A percentile compares a stretch with the other conserved stretches of the same genome.
phyloP scores from a whole-genome alignment of 92 coral and sea anemone genomes.

The Palythoa caribaeorum region DNA sequence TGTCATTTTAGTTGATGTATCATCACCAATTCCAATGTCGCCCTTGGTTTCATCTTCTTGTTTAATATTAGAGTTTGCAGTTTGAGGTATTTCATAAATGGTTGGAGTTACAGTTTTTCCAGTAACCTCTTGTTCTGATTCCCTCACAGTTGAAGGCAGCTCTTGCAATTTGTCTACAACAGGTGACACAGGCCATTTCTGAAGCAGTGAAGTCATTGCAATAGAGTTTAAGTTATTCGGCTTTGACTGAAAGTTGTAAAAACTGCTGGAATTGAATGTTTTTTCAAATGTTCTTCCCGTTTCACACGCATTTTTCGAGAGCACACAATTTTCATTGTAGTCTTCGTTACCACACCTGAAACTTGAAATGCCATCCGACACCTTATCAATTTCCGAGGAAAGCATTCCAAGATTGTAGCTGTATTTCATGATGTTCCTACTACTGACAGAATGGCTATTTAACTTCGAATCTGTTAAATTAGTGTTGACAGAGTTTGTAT shows the following conservation, averaged over 20 bases:
- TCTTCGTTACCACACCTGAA: neutral
- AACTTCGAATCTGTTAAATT: neutral
- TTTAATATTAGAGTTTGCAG: neutral
- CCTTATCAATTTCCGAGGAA: neutral
- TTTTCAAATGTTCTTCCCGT: neutral
- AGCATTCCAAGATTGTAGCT: slow-evolving; percentile 65
- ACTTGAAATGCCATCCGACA: neutral
- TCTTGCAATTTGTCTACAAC: neutral
- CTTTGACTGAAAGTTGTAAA: neutral
- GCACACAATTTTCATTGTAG: neutral
- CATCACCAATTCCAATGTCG: neutral
- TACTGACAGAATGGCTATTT: neutral
- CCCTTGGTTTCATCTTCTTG: neutral
- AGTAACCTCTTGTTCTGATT: neutral
- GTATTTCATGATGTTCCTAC: slow-evolving; percentile 44
- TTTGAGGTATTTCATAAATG: neutral
- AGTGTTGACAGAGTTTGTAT: neutral
- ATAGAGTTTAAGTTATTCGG: neutral
- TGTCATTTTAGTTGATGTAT: neutral
- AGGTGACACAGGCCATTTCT: slow-evolving; percentile 5
- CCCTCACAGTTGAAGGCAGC: neutral
- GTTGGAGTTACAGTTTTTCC: neutral
- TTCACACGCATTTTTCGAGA: neutral
- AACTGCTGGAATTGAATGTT: neutral
- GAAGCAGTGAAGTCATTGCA: neutral